These are phyloP conservation scores for Stictonetta naevosa DNA, from an alignment of 2,113 vertebrate genomes.

Conservation along the genomic window DNA sequence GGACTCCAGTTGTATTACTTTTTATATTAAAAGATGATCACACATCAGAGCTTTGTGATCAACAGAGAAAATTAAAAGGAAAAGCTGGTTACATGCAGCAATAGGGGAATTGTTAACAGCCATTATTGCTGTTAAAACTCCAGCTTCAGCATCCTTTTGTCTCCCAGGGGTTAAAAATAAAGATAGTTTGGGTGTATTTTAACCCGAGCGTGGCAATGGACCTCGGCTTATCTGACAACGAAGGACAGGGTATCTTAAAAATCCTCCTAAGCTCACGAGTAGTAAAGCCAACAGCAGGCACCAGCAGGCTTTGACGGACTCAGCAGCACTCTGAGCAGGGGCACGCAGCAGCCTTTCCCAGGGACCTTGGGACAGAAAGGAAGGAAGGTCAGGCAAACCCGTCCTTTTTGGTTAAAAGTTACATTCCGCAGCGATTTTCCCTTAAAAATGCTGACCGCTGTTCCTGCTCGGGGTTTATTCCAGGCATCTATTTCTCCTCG, in stretches of 20 bases:
- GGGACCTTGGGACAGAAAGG: constrained; percentile 16
- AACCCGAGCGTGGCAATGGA: neutral
- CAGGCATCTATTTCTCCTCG: neutral
- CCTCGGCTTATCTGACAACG: neutral
- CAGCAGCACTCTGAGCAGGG: constrained; percentile 40
- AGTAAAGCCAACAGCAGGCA: neutral
- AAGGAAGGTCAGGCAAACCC: constrained; percentile 57
- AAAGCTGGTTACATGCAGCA: neutral
- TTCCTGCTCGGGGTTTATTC: neutral
- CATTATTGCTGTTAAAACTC: neutral
- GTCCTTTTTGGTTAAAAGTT: neutral
- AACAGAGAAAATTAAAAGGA: neutral
- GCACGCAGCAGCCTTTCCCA: neutral
- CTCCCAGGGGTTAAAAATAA: neutral
- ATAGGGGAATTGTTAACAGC: neutral
- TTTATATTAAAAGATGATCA: neutral
- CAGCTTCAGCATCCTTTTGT: neutral
- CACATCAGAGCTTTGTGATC: neutral
- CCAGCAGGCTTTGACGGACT: constrained; percentile 31
- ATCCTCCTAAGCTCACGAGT: neutral
- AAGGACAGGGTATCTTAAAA: constrained; percentile 13
- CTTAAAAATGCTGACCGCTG: neutral
- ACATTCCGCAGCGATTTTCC: neutral
- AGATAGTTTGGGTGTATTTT: neutral
- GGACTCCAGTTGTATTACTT: neutral